Percentiles rank a stretch among this genome's conserved stretches.
These are phyloP conservation scores for Agriopis leucophaearia DNA, from an alignment of 2,888 invertebrate species.

Conservation along the genomic window DNA sequence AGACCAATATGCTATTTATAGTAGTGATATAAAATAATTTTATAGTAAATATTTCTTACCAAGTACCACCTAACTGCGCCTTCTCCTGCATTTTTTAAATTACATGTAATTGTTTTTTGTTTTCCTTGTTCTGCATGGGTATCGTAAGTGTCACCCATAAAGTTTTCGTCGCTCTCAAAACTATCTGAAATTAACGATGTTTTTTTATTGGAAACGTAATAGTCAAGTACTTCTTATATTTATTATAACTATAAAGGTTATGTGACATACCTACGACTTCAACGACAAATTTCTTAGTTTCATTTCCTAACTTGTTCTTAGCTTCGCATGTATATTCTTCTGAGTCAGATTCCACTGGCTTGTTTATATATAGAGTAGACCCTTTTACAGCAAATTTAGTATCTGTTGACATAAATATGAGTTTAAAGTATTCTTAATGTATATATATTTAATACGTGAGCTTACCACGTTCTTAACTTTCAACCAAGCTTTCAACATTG, in stretches of 20 bases:
- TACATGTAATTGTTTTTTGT: slow-evolving; percentile 33
- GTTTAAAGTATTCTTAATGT: not conserved
- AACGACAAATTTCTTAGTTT: slow-evolving; percentile 25
- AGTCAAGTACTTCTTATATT: not conserved
- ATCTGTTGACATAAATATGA: slow-evolving; percentile 35
- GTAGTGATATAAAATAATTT: not conserved
- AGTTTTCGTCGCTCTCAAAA: slow-evolving; percentile 12
- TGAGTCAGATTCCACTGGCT: slow-evolving; percentile 38
- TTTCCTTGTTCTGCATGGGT: slow-evolving; percentile 12
- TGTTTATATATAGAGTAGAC: slow-evolving; percentile 39
- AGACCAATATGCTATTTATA: not conserved
- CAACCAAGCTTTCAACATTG: too few relatives aligned
- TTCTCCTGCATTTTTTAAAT: slow-evolving; percentile 13
- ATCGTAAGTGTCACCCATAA: not conserved
- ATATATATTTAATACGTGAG: too few relatives aligned
- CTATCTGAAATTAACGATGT: slow-evolving; percentile 6
- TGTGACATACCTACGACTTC: slow-evolving; percentile 33
- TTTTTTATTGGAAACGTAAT: not conserved
- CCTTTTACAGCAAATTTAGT: slow-evolving; percentile 34
- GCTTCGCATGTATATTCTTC: slow-evolving; percentile 27
- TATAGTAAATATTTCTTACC: slow-evolving; percentile 32
- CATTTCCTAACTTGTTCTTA: slow-evolving; percentile 28
- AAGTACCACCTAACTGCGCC: slow-evolving; percentile 42
- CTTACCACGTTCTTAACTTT: too few relatives aligned
- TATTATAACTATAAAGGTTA: not conserved